phyloP scores from a whole-genome alignment of 2,113 vertebrate species.

The Pterocles burchelli region DNA sequence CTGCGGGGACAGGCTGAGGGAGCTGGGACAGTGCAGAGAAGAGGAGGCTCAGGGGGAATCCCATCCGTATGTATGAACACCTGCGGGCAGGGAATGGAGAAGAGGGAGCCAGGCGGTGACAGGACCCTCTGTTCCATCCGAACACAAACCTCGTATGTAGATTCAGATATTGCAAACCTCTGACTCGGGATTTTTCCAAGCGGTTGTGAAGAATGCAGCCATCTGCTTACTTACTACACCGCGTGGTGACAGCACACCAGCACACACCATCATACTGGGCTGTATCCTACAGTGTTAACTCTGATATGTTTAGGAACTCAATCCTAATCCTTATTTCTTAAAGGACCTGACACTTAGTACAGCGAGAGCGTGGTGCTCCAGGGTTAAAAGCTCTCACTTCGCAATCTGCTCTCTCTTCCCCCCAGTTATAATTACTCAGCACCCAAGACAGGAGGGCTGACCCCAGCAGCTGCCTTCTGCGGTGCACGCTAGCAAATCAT shows the following conservation, averaged over 20 bases:
- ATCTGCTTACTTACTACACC: neutral
- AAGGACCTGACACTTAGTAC: neutral
- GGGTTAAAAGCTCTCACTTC: neutral
- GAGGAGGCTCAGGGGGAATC: neutral
- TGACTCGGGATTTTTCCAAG: neutral
- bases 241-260: neutral
- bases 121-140: neutral
- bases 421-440: neutral
- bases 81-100: neutral
- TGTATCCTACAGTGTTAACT: neutral
- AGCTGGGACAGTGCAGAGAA: neutral
- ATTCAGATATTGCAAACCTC: neutral
- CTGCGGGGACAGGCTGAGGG: neutral
- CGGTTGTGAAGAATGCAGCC: neutral
- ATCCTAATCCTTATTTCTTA: neutral
- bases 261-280: fast-evolving
- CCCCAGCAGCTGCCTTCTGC: neutral
- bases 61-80: no score
- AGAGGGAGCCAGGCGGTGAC: neutral
- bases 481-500: neutral
- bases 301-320: neutral
- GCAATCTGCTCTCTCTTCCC: neutral
- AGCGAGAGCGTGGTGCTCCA: neutral
- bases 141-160: neutral
- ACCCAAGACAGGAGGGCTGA: neutral